Percentiles rank a stretch among this genome's conserved stretches.
These are phyloP conservation scores for Heteromyza rotundicornis DNA, from an alignment of 2,888 invertebrate species.

Conservation along the genomic window DNA sequence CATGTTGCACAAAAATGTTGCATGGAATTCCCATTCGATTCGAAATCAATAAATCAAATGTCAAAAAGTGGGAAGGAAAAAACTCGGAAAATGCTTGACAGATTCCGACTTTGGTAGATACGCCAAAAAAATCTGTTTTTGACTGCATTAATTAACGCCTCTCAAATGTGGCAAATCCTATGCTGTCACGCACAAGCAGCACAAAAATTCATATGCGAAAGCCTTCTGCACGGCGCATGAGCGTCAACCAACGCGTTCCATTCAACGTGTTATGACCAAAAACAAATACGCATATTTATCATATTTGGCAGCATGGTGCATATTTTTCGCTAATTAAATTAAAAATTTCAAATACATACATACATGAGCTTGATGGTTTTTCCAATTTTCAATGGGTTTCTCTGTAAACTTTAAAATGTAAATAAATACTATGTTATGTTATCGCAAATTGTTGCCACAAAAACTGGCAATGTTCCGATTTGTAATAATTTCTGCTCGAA, in stretches of 20 bases:
- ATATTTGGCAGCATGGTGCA: not conserved
- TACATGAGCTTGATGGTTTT: too few species aligned
- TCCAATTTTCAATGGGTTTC: not conserved
- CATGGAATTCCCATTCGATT: not conserved
- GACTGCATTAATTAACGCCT: constrained; percentile 53
- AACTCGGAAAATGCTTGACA: not conserved
- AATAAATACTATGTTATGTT: not conserved
- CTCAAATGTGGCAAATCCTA: constrained; percentile 40
- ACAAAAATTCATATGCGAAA: too few species aligned
- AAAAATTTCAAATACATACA: too few species aligned
- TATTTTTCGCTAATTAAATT: too few species aligned
- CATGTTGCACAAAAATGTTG: constrained; percentile 48
- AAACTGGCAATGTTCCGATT: too few species aligned
- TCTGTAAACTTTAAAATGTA: not conserved
- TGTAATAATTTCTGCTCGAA: too few species aligned
- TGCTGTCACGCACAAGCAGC: constrained; percentile 47
- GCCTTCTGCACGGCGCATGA: too few species aligned
- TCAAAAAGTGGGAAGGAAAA: too few species aligned
- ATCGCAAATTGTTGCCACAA: not conserved
- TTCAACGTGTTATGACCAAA: too few species aligned
- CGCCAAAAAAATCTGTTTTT: constrained; percentile 34
- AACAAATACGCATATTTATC: not conserved
- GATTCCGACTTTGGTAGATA: not conserved
- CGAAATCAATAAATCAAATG: not conserved
- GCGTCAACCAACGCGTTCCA: too few species aligned